Evolutionary conservation across 1,140 invertebrate genomes (phyloP), one percentile per base, ranked within the genome.

Genomic region (Acyrthosiphon pisum): DNA sequence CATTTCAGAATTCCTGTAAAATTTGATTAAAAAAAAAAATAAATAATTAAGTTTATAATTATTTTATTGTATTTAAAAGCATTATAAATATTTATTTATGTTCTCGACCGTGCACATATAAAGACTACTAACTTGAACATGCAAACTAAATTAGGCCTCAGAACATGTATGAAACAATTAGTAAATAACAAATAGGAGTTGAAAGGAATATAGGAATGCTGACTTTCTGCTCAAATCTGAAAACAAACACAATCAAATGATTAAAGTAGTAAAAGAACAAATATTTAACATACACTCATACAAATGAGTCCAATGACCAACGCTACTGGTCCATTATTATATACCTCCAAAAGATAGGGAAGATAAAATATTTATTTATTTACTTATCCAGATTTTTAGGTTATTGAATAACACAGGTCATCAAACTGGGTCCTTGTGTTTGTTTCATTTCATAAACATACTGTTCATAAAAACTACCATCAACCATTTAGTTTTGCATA

Each of bases 361-460:
- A 84, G 41, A 84, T 48, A 20, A 86, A 83, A 53, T n/a, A n/a
- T n/a, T n/a, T 44, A 84, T 93, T 56, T 44, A 93, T 81, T 93
- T 41, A 93, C 91, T 84, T 50, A 44, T 93, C 81, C 44, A 53
- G 41, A 93, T 50, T 37, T 56, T 93, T 93, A 41, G 91, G 91
- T 22, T 86, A n/a, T 81, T 93, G 91, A 84, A 93, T 37, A 84
- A 93, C 91, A 86, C 91, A 93, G 6, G 81, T 93, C 91, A 93
- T 93, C 81, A 93, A 84, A 93, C 91, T 93, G 86, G n/a, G 91
- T 20, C 91, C 91, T 93, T 81, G 44, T 26, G 91, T 93, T 86
- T 93, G 91, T 93, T 93, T 93, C 91, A 93, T 93, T 86, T 93
- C 91, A 86, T 93, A 93, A 60, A 93, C 91, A 93, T 93, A 93